These are phyloP conservation scores for Paragorgia papillata DNA, from an alignment of 92 coral and sea anemone species.

Conservation along the genomic window DNA sequence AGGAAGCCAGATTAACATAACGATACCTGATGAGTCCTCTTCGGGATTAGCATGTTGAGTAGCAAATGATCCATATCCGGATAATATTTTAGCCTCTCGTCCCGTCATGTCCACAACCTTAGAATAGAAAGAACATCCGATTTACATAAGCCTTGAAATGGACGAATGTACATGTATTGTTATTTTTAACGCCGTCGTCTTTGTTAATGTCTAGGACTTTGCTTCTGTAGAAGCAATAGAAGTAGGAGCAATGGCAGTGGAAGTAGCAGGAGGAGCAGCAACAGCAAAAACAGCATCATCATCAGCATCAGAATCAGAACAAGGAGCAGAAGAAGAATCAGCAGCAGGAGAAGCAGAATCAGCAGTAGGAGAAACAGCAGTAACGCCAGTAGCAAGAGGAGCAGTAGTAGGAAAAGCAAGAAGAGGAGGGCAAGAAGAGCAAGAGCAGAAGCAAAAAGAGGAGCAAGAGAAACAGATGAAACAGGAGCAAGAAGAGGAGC, in stretches of 20 bases:
- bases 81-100: constrained; percentile 91
- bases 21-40: constrained; percentile 78
- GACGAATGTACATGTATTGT: too few relatives aligned
- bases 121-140: not conserved
- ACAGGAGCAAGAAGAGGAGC: too few relatives aligned
- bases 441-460: too few relatives aligned
- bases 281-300: not conserved
- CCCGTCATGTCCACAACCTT: constrained; percentile 99
- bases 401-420: too few relatives aligned
- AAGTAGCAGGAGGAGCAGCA: not conserved
- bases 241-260: not conserved
- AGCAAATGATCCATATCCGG: constrained; percentile 98
- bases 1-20: not conserved
- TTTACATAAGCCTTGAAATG: not conserved
- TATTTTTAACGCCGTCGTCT: not conserved
- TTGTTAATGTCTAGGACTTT: not conserved
- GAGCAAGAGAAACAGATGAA: too few relatives aligned
- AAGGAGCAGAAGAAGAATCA: too few relatives aligned
- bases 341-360: too few relatives aligned
- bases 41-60: constrained; percentile 98
- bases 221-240: too few relatives aligned
- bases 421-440: too few relatives aligned
- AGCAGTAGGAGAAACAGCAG: too few relatives aligned
- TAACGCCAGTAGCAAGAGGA: too few relatives aligned
- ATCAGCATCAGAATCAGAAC: too few relatives aligned